Percentiles rank a stretch among this genome's conserved stretches.
These are phyloP conservation scores for Polyodon spathula DNA, from an alignment of 2,113 vertebrate species.

Conservation along the genomic window DNA sequence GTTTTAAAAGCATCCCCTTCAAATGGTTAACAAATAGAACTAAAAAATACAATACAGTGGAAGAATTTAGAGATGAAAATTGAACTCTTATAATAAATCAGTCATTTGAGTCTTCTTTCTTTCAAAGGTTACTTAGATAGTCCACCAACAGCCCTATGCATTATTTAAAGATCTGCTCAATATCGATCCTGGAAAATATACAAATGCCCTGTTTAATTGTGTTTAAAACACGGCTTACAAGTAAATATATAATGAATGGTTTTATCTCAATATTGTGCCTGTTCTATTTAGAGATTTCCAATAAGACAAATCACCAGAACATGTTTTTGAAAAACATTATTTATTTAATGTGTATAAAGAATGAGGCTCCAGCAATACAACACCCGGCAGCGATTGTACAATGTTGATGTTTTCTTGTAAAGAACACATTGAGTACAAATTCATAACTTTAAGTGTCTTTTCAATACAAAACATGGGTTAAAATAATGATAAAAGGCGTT, in stretches of 20 bases:
- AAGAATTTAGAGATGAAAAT: no score
- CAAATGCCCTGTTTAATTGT: no score
- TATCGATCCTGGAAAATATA: no score
- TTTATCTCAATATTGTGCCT: not conserved
- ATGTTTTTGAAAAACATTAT: constrained; percentile 51
- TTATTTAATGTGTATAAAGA: constrained; percentile 81
- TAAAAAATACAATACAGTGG: no score
- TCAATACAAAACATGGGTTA: constrained; percentile 86
- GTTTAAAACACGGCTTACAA: no score
- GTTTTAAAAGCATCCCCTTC: not conserved
- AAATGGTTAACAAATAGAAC: no score
- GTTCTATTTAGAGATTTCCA: constrained; percentile 13
- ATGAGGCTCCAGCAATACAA: constrained; percentile 89
- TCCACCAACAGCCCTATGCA: no score
- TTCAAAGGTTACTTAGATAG: no score
- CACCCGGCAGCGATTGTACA: constrained; percentile 82
- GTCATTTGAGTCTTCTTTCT: no score
- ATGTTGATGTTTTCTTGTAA: constrained; percentile 77
- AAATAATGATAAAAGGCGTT: constrained; percentile 46
- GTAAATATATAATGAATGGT: no score
- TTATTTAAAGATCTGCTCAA: no score
- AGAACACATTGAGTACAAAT: constrained; percentile 76
- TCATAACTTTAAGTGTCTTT: constrained; percentile 41
- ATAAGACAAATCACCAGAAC: constrained; percentile 39
- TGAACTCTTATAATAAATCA: no score